Percentiles rank a stretch among this genome's conserved stretches.
Evolutionary conservation across 2,797 vertebrate genomes (phyloP).

Genomic region (Eleutherodactylus coqui): DNA sequence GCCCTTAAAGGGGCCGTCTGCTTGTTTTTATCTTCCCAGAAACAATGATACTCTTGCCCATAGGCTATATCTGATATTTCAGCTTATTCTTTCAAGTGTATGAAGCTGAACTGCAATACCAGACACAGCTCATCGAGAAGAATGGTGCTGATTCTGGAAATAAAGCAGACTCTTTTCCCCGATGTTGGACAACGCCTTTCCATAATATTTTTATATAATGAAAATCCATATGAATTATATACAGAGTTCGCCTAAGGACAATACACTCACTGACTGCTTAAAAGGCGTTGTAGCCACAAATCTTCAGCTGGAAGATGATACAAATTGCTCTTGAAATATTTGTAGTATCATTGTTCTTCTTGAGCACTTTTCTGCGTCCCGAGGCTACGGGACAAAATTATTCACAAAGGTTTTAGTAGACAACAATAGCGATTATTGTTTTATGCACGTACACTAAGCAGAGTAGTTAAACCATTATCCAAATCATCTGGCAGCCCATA

Average conservation of each 20-base stretch:
- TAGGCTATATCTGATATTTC: background rate
- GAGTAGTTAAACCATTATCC: slow-evolving; percentile 66
- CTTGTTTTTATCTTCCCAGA: background rate
- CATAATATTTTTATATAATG: slow-evolving; percentile 1
- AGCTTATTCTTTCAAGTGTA: background rate
- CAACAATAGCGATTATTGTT: slow-evolving; percentile 65
- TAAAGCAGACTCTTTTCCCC: background rate
- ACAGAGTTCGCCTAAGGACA: slow-evolving; percentile 65
- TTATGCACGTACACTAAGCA: slow-evolving; percentile 45
- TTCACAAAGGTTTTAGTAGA: slow-evolving; percentile 46
- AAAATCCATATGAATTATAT: slow-evolving; percentile 65
- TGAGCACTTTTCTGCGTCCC: slow-evolving; percentile 37
- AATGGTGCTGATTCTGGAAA: background rate
- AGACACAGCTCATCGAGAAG: background rate
- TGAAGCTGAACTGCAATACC: background rate
- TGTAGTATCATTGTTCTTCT: slow-evolving; percentile 49
- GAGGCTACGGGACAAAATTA: slow-evolving; percentile 63
- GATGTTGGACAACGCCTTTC: background rate
- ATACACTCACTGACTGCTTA: slow-evolving; percentile 64
- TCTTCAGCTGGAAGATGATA: slow-evolving; percentile 62
- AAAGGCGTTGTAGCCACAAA: slow-evolving; percentile 66
- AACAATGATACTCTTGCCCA: background rate
- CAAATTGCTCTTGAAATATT: slow-evolving; percentile 58
- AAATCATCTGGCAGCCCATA: slow-evolving; percentile 38
- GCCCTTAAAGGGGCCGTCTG: background rate